A percentile compares a stretch with the other conserved stretches of the same genome.
These are phyloP conservation scores for Ischnura elegans DNA, from an alignment of 2,888 invertebrate genomes.

Conservation along the genomic window DNA sequence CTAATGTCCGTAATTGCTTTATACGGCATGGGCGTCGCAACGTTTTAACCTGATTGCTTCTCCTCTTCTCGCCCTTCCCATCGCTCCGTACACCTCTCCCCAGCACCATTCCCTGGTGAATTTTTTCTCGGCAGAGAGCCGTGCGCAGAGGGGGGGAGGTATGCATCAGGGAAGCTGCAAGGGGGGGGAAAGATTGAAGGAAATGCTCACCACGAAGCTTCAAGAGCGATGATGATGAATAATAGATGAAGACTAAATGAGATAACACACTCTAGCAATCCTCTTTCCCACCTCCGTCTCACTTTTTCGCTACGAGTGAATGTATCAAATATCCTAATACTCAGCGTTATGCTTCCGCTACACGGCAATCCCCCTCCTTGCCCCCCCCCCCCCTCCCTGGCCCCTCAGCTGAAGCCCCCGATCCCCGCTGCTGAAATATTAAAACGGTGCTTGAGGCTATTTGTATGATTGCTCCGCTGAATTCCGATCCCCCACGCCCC, in stretches of 20 bases:
- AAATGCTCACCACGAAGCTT: not conserved
- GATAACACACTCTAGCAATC: slow-evolving; percentile 21
- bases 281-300: not conserved
- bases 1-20: slow-evolving; percentile 77
- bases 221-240: slow-evolving; percentile 58
- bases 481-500: not conserved
- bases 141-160: not conserved
- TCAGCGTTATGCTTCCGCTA: not conserved
- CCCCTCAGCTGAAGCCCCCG: not conserved
- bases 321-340: slow-evolving; percentile 56
- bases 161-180: slow-evolving; percentile 1
- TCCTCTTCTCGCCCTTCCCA: not conserved
- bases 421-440: slow-evolving; percentile 28
- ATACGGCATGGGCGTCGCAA: slow-evolving; percentile 70
- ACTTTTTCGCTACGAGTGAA: slow-evolving; percentile 33
- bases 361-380: not conserved
- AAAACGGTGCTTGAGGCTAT: slow-evolving; percentile 49
- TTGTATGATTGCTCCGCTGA: slow-evolving; percentile 51
- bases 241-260: slow-evolving; percentile 62
- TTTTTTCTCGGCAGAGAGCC: not conserved
- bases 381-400: not conserved
- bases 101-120: slow-evolving; percentile 18
- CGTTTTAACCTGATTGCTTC: slow-evolving; percentile 71
- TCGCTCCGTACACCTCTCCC: too few species aligned
- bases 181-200: slow-evolving; percentile 23